Conservation (phyloP, 2,797 vertebrate genomes). For the Gallinago solitaria region DNA sequence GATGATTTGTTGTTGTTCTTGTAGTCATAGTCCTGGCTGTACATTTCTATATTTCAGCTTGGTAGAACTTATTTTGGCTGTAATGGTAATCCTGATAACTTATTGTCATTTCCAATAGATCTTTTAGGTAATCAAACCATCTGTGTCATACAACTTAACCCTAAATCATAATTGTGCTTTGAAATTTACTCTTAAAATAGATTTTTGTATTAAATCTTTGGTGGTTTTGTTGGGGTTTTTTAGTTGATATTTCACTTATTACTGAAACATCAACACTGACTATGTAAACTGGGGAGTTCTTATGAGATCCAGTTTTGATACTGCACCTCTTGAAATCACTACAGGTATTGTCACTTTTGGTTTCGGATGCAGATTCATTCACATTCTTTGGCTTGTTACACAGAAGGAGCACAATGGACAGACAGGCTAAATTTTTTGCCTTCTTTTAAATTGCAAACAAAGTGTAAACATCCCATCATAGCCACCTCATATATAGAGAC, state of each 20-base stretch:
- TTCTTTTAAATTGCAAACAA: not conserved
- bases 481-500: not conserved
- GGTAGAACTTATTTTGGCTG: not conserved
- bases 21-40: fast-evolving
- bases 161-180: not conserved
- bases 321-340: not conserved
- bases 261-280: not conserved
- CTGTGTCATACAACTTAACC: not conserved
- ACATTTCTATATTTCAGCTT: not conserved
- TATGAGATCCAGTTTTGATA: not conserved
- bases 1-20: not conserved
- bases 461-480: not conserved
- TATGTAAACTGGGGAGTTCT: not conserved
- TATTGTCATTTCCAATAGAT: not conserved
- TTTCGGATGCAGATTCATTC: not conserved
- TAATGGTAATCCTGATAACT: not conserved
- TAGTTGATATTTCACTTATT: not conserved
- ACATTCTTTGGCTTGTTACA: not conserved
- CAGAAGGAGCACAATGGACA: not conserved
- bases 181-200: not conserved
- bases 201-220: not conserved
- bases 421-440: not conserved
- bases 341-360: not conserved
- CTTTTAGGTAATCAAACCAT: not conserved
- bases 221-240: too few species aligned